Evolutionary conservation across 1,140 invertebrate genomes (phyloP).

Genomic region (Zaprionus kolodkinae): DNA sequence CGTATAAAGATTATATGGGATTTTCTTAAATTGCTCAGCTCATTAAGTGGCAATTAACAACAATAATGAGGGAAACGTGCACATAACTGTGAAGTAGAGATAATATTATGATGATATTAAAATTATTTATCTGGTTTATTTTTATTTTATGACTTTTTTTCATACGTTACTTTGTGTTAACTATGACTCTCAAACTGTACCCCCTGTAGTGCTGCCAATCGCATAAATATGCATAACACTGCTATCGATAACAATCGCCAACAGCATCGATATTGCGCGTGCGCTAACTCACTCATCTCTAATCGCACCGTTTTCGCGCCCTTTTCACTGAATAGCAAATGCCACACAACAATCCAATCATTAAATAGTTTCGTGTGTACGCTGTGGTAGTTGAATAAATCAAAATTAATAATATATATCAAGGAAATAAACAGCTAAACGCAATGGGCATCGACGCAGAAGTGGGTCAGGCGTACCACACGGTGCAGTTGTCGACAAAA

Average conservation of each 20-base stretch:
- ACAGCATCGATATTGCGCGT: constrained; percentile 4
- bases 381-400: constrained; percentile 8
- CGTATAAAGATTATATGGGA: neutral
- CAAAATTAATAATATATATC: constrained; percentile 7
- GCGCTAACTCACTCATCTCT: constrained; percentile 27
- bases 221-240: neutral
- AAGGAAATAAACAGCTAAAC: neutral
- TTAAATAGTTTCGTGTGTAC: constrained; percentile 15
- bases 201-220: neutral
- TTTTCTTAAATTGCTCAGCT: neutral
- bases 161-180: too few species aligned
- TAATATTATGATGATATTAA: neutral
- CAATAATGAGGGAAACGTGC: neutral
- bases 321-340: constrained; percentile 51
- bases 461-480: constrained; percentile 71
- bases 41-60: neutral
- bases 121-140: too few species aligned
- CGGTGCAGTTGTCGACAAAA: constrained; percentile 80
- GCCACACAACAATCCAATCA: constrained; percentile 9
- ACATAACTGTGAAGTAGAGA: neutral
- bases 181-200: neutral
- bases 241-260: neutral
- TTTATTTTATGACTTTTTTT: too few species aligned
- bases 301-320: constrained; percentile 54
- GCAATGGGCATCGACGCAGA: constrained; percentile 68